Percentiles rank a stretch among this genome's conserved stretches.
phyloP scores from a whole-genome alignment of 2,113 vertebrate species.

The Bambusicola thoracicus region DNA sequence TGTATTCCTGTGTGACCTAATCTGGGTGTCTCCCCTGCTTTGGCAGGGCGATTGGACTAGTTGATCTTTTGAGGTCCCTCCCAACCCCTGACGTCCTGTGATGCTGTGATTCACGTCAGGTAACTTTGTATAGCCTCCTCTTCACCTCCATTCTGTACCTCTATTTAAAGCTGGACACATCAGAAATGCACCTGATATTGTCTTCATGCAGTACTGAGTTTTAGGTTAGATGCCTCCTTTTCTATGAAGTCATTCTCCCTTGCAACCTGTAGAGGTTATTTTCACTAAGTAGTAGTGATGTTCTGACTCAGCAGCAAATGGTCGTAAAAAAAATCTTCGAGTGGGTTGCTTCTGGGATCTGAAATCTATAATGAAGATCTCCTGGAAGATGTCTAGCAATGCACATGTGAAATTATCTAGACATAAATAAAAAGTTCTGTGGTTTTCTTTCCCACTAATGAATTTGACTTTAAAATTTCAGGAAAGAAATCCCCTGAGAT shows the following conservation, averaged over 20 bases:
- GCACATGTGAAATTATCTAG: neutral
- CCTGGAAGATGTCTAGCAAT: neutral
- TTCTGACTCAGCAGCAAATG: neutral
- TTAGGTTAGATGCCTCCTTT: neutral
- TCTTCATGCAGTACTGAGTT: neutral
- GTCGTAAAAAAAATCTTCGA: neutral
- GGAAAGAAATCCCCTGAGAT: neutral
- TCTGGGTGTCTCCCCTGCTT: too few relatives aligned
- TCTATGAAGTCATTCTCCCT: neutral
- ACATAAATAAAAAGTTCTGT: neutral
- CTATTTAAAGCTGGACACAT: neutral
- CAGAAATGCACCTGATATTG: neutral
- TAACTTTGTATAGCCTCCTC: neutral
- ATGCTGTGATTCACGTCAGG: neutral
- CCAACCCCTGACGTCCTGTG: too few relatives aligned
- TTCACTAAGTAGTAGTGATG: neutral
- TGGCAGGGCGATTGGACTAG: too few relatives aligned
- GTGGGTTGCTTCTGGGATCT: neutral
- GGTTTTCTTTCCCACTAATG: neutral
- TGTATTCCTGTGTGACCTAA: too few relatives aligned
- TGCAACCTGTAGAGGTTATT: neutral
- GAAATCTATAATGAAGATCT: neutral
- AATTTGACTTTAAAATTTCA: neutral
- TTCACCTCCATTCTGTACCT: neutral
- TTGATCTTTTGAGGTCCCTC: too few relatives aligned